Evolutionary conservation across 2,797 vertebrate species (phyloP), one percentile per base, ranked within the genome.

Genomic region (Phataginus tetradactyla): DNA sequence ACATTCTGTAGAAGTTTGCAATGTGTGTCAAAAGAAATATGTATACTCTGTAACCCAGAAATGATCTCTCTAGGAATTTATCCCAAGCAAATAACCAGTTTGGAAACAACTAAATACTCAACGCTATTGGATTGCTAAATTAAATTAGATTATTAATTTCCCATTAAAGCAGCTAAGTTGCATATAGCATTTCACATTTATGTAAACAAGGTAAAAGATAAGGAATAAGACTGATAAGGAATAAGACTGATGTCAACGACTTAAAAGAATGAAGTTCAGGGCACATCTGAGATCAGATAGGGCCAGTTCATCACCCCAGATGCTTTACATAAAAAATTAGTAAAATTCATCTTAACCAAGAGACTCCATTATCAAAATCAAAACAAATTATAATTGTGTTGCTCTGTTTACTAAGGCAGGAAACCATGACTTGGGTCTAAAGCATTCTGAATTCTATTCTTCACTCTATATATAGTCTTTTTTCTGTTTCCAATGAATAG

Each of bases 121-220:
- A 74, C 29, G 83, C 72, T 80, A 84, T 90, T 90, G 86, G 63
- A 71, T 75, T 85, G 64, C 66, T 94, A 37, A 92, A 93, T 61
- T 86, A 85, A 71, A 92, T 91, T 66, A 51, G 49, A 89, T 18
- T 27, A 68, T 93, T 93, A 93, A 78, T 86, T 91, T 95, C 63
- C 34, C 51, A 59, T 61, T 77, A 51, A 42, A 83, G 25, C 45
- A 86, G 32, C 49, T 74, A 49, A 11, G 2, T 39, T 59, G n/a
- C 27, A 91, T 66, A 68, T 2, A 85, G 61, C n/a, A 77, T 37
- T 53, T 91, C 37, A 49, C 59, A 87, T 45, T 74, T 80, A 89
- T 71, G 69, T 37, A 78, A 89, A 90, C 20, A 96, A 91, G 29
- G 42, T 68, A 94, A 86, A 92, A 18, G 42, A 34, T 34, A 59